phyloP scores from a whole-genome alignment of 2,113 vertebrate genomes.

The Channa argus region DNA sequence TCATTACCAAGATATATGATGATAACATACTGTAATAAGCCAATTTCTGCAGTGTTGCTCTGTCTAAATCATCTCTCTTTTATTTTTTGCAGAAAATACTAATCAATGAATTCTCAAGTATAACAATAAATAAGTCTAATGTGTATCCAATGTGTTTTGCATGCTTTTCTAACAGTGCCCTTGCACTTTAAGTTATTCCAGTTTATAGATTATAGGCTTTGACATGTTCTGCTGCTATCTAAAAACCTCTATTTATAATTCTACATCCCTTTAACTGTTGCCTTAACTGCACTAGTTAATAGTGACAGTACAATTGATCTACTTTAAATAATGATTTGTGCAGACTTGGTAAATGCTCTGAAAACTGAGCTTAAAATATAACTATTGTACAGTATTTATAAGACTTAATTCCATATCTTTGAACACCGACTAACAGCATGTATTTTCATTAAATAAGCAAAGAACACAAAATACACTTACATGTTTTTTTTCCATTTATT shows the following conservation, averaged over 20 bases:
- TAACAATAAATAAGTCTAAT: too few relatives aligned
- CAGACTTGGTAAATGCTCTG: not conserved
- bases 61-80: too few relatives aligned
- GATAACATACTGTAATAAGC: too few relatives aligned
- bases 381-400: not conserved
- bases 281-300: not conserved
- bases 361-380: not conserved
- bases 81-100: not conserved
- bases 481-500: conserved; percentile 65
- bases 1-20: too few relatives aligned
- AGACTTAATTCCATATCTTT: not conserved
- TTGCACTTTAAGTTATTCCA: not conserved
- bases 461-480: conserved; percentile 42
- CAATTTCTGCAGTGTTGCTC: too few relatives aligned
- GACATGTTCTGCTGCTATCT: not conserved
- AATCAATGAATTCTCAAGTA: too few relatives aligned
- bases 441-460: conserved; percentile 1
- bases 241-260: not conserved
- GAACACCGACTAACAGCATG: not conserved
- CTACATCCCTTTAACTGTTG: not conserved
- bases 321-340: too few relatives aligned
- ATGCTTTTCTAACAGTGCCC: not conserved
- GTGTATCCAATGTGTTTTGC: not conserved
- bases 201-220: too few relatives aligned
- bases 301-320: too few relatives aligned